Evolutionary conservation across 2,797 vertebrate species (phyloP).

Genomic region (Synanceia verrucosa): DNA sequence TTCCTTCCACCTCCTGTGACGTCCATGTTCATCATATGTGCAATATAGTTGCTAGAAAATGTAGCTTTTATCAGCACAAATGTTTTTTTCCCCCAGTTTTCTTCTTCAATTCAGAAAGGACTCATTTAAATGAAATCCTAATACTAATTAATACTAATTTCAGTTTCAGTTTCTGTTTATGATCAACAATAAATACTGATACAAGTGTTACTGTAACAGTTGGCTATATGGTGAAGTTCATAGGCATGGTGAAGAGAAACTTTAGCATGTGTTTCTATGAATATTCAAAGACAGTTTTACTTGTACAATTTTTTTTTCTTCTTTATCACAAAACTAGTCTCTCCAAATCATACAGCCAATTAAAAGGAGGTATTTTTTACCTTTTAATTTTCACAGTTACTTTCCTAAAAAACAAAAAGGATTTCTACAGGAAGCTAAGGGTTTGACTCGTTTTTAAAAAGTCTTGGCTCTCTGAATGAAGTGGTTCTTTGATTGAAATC

Average conservation of each 20-base stretch:
- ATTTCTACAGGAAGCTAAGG: slow-evolving; percentile 46
- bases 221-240: not conserved
- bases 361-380: slow-evolving; percentile 5
- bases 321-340: not conserved
- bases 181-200: not conserved
- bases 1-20: slow-evolving; percentile 60
- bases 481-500: slow-evolving; percentile 80
- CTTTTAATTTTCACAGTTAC: slow-evolving; percentile 17
- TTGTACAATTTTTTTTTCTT: not conserved
- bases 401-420: slow-evolving; percentile 13
- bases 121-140: not conserved
- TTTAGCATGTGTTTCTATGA: not conserved
- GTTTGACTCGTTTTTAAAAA: slow-evolving; percentile 61
- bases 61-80: not conserved
- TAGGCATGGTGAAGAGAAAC: not conserved
- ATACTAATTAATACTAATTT: not conserved
- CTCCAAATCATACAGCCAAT: slow-evolving; percentile 28
- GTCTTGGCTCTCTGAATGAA: slow-evolving; percentile 71
- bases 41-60: slow-evolving; percentile 9
- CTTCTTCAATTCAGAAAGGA: not conserved
- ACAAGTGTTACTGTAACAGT: not conserved
- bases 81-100: not conserved
- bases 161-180: not conserved
- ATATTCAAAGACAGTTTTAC: slow-evolving; percentile 18
- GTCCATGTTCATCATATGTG: slow-evolving; percentile 55